Conservation (phyloP, 2,113 vertebrate species). For the Rhabdomys dilectus region DNA sequence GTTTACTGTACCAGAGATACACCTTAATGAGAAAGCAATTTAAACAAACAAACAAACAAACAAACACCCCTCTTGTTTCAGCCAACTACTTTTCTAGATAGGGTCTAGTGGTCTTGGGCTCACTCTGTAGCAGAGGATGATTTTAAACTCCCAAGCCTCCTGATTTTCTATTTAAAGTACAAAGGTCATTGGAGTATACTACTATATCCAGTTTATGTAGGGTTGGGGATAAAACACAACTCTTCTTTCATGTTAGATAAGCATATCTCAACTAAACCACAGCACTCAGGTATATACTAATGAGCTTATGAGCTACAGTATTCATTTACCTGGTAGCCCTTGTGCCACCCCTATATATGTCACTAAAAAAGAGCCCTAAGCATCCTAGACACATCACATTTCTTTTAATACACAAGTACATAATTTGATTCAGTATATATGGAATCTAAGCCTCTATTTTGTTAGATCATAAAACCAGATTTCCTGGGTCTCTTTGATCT, state of each 20-base stretch:
- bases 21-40: neutral
- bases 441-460: neutral
- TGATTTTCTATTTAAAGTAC: neutral
- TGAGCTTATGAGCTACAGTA: accelerated
- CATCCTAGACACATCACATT: too few species aligned
- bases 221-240: neutral
- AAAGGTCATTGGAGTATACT: neutral
- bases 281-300: neutral
- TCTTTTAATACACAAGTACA: too few species aligned
- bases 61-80: neutral
- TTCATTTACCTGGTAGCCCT: accelerated
- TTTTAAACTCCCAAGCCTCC: neutral
- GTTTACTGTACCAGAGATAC: accelerated
- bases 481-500: constrained; percentile 29
- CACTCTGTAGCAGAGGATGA: neutral
- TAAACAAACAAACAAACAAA: too few species aligned
- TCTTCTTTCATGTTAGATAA: neutral
- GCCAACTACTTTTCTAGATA: neutral
- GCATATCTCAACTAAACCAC: neutral
- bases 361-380: neutral
- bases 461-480: neutral
- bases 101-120: neutral
- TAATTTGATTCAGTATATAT: neutral
- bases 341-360: accelerated
- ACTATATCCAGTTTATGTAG: neutral